phyloP scores from a whole-genome alignment of 1,140 invertebrate species.

The Aricia agestis region DNA sequence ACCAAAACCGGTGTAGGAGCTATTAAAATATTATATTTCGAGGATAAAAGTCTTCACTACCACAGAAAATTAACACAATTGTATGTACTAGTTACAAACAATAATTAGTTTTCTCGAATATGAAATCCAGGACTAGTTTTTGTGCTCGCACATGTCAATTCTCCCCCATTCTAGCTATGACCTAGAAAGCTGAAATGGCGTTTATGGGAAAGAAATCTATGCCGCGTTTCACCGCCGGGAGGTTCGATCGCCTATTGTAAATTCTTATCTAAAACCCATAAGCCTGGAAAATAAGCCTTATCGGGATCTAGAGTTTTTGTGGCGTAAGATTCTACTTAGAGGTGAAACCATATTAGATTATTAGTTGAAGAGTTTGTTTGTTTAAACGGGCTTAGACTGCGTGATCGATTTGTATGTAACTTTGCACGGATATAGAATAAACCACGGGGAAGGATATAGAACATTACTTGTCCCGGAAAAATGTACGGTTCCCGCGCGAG shows the following conservation, averaged over 20 bases:
- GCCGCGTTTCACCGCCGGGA: conserved; percentile 43
- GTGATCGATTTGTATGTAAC: no score
- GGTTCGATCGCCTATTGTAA: conserved; percentile 41
- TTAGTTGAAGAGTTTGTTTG: background rate
- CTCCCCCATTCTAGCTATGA: conserved; percentile 35
- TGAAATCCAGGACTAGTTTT: background rate
- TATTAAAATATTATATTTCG: no score
- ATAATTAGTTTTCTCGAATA: background rate
- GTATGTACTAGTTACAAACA: no score
- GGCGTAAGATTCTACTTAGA: background rate
- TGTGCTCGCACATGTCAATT: conserved; percentile 22
- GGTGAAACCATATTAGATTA: background rate
- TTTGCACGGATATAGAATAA: no score
- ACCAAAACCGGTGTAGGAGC: no score
- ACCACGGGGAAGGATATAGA: no score
- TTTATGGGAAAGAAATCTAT: conserved; percentile 50
- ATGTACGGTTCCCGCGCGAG: no score
- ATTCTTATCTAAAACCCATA: conserved; percentile 30
- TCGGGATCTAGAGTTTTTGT: background rate
- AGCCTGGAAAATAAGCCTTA: background rate
- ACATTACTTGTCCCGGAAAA: no score
- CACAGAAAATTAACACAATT: no score
- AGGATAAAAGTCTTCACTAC: no score
- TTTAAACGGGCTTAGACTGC: no score
- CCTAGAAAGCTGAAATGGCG: conserved; percentile 44